A percentile compares a stretch with the other conserved stretches of the same genome.
phyloP scores from a whole-genome alignment of 2,113 vertebrate species.

The Gadus chalcogrammus region DNA sequence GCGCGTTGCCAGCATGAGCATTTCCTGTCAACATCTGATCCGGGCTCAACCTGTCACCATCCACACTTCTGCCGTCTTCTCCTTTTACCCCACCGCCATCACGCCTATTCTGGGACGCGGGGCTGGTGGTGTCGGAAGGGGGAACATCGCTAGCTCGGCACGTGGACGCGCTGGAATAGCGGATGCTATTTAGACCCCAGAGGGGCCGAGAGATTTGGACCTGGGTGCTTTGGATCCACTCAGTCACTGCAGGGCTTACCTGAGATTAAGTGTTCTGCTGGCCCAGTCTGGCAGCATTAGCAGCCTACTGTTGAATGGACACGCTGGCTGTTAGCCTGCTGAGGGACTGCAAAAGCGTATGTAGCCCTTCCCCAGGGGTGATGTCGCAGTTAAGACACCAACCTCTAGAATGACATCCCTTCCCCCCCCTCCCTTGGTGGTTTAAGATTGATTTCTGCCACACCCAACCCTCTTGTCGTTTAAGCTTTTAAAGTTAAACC shows the following conservation, averaged over 20 bases:
- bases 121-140: slow-evolving; percentile 1
- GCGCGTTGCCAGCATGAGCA: slow-evolving; percentile 19
- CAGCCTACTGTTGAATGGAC: slow-evolving; percentile 50
- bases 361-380: slow-evolving; percentile 44
- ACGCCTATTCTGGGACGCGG: slow-evolving; percentile 55
- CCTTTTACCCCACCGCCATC: slow-evolving; percentile 40
- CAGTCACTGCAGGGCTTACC: slow-evolving; percentile 69
- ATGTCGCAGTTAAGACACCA: slow-evolving; percentile 41
- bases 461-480: too few relatives aligned
- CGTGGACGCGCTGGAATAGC: slow-evolving; percentile 23
- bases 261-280: slow-evolving; percentile 75
- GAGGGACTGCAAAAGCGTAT: slow-evolving; percentile 58
- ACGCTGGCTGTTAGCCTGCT: slow-evolving; percentile 51
- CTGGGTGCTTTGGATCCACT: slow-evolving; percentile 53
- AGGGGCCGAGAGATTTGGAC: slow-evolving; percentile 63
- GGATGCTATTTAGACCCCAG: slow-evolving; percentile 67
- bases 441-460: neutral
- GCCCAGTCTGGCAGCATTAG: slow-evolving; percentile 60
- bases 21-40: slow-evolving; percentile 29
- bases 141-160: slow-evolving; percentile 27
- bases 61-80: slow-evolving; percentile 25
- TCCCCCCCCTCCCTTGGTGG: slow-evolving; percentile 32
- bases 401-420: slow-evolving; percentile 34
- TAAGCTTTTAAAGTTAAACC: too few relatives aligned
- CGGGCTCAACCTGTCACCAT: slow-evolving; percentile 25